Evolutionary conservation across 2,888 invertebrate genomes (phyloP), one percentile per base, ranked within the genome.

Genomic region (Palloptera scutellata): DNA sequence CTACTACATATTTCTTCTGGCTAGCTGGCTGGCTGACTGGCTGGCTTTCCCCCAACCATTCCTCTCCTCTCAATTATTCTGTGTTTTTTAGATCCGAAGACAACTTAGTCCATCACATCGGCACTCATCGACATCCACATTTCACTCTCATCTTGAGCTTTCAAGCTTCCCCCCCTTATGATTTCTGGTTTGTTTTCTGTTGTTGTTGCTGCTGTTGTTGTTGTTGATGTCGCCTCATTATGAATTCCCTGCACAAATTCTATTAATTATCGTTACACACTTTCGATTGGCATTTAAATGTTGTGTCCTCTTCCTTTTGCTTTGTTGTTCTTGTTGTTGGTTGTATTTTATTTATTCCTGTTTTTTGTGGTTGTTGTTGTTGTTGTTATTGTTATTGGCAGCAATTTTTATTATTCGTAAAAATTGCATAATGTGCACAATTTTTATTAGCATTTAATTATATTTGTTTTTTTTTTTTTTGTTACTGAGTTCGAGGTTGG

Each of bases 231-330:
- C 6, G 30, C 30, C 80, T 82, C 81, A 83, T 83, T 83, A 78
- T 72, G 78, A 76, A 83, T 84, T 81, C 84, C 73, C 73, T 70
- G 72, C 76, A 77, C 82, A 81, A 81, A 78, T 81, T 81, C 82
- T 83, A 82, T 84, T 84, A 83, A 84, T 83, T 83, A 84, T 80
- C 80, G 80, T 82, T 83, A 84, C 80, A 82, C 78, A 77, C 77
- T 77, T 79, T 73, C 70, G 62, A 73, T 73, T 72, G 66, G 69
- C 72, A 70, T 42, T 57, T 45, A 57, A 64, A 64, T 58, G 51
- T 43, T 42, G 57, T 66, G 60, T 66, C 54, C 53, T 66, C 45
- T 53, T 54, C 43, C 60, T 66, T 59, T 61, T 60, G 58, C 41
- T 58, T 53, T 64, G 15, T 11, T 57, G 40, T 10, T 13, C n/a